Evolutionary conservation across 1,140 invertebrate species (phyloP), one percentile per base, ranked within the genome.

Genomic region (Macrostomum lignano): DNA sequence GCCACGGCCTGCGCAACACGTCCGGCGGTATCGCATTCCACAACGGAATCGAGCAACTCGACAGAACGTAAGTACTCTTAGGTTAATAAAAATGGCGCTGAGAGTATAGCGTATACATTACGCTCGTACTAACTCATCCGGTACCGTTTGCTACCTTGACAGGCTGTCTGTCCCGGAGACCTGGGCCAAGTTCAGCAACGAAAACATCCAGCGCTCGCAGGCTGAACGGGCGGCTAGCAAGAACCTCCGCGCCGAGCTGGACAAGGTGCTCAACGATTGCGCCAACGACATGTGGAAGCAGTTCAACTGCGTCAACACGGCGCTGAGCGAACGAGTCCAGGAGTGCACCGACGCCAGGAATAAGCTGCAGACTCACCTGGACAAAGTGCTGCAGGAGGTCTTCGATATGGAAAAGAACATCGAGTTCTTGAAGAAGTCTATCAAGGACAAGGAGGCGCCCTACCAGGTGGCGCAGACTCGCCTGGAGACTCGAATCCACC

Each of bases 381-480:
- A 73, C 36, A 74, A 75, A 61, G 71, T 73, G 53, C 72, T 79
- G 47, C 71, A 78, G 60, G 76, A 84, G 53, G 70, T 84, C 40
- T 79, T 78, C 48, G 72, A 77, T 44, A 62, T 78, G 48, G 52
- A 59, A 44, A 58, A 60, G 44, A 53, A 52, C 40, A 56, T 58
- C 37, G 51, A 58, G 36, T 36, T 55, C 31, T 40, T 60, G 15
- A 61, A 58, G 45, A 55, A 55, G 40, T 42, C 47, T 9, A 58
- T 60, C 31, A 46, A 46, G 26, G 51, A 57, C 35, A 58, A 59
- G 39, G 46, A 55, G 42, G 45, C 50, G 1, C 57, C 60, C 10
- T 47, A 63, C 44, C 57, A 62, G 62, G 76, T 88, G 17, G 79
- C 78, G 5, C 76, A 84, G 42, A 82, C 74, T 1, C 64, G 77